phyloP scores from a whole-genome alignment of 2,888 invertebrate genomes.

The Drosophila siamana region DNA sequence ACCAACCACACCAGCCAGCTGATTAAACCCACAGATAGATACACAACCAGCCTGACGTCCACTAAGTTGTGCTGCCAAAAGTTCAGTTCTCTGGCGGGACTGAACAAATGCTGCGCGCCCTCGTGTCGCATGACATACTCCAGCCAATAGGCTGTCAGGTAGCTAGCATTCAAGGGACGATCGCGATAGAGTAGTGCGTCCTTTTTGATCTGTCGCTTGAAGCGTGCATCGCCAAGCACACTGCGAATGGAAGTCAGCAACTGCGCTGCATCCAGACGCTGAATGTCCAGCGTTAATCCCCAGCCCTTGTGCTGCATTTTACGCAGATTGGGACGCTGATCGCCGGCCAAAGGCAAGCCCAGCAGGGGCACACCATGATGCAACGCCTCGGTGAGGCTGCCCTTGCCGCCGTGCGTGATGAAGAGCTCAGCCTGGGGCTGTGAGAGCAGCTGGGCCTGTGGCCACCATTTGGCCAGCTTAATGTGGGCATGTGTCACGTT shows the following conservation, averaged over 20 bases:
- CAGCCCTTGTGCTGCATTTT: constrained; percentile 89
- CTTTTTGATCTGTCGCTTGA: constrained; percentile 33
- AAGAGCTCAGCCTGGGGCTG: constrained; percentile 88
- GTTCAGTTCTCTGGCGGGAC: constrained; percentile 84
- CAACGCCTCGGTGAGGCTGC: constrained; percentile 91
- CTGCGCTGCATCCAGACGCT: constrained; percentile 32
- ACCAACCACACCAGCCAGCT: constrained; percentile 9
- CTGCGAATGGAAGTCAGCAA: constrained; percentile 48
- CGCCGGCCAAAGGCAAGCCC: constrained; percentile 91
- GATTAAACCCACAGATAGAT: constrained; percentile 19
- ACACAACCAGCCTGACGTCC: constrained; percentile 82
- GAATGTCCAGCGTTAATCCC: constrained; percentile 58
- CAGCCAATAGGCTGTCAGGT: constrained; percentile 86
- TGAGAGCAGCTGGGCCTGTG: constrained; percentile 90
- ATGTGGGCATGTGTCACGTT: constrained; percentile 74
- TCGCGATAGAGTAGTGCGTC: constrained; percentile 86
- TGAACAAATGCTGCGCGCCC: constrained; percentile 86
- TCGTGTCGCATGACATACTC: constrained; percentile 87
- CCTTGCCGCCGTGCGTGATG: constrained; percentile 87
- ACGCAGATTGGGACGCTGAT: constrained; percentile 91
- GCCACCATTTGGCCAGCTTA: constrained; percentile 84
- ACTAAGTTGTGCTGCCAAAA: constrained; percentile 85
- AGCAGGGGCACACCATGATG: constrained; percentile 92
- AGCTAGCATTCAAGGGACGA: constrained; percentile 86
- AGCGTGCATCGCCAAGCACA: constrained; percentile 56